Evolutionary conservation across 1,140 invertebrate species (phyloP).

Genomic region (Eupeodes corollae): DNA sequence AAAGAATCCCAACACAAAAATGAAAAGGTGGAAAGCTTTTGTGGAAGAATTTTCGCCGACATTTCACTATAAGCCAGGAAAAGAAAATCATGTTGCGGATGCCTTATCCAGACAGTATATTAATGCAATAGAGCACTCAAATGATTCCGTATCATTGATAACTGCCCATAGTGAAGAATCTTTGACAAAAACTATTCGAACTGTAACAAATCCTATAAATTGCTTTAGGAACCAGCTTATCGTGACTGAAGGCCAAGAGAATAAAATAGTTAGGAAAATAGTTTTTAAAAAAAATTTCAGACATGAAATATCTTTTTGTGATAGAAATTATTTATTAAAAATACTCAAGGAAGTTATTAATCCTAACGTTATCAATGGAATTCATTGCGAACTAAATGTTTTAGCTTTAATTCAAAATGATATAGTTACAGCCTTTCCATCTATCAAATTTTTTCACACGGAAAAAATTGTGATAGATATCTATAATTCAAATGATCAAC

Average conservation of each 20-base stretch:
- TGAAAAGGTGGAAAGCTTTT: no score
- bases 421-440: not conserved
- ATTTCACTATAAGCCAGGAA: no score
- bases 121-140: not conserved
- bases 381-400: not conserved
- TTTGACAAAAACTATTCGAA: not conserved
- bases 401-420: not conserved
- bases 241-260: no score
- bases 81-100: not conserved
- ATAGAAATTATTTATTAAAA: no score
- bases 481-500: not conserved
- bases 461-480: slow-evolving; percentile 2
- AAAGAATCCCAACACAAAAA: no score
- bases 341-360: no score
- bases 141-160: not conserved
- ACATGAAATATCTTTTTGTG: not conserved
- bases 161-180: not conserved
- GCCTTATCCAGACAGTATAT: not conserved
- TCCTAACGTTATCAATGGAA: no score
- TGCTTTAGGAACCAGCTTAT: not conserved
- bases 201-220: not conserved
- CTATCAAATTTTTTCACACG: not conserved
- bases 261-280: no score
- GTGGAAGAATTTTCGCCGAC: not conserved
- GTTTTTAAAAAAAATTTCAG: not conserved